These are phyloP conservation scores for Epizoanthus fatuus DNA, from an alignment of 92 coral and sea anemone genomes.

Conservation along the genomic window DNA sequence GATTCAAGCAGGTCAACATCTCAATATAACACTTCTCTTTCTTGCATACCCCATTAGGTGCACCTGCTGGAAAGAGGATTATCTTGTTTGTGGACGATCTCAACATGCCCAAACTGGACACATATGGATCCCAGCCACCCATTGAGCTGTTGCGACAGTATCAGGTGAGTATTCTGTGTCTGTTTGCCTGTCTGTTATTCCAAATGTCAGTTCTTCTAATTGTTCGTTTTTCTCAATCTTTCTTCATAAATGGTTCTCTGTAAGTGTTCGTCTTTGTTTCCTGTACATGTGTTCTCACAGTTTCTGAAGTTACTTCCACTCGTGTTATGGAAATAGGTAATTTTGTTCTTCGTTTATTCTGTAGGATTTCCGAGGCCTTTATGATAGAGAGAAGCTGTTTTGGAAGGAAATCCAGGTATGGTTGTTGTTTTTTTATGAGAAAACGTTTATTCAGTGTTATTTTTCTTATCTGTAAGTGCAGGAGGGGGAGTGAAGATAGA, in stretches of 20 bases:
- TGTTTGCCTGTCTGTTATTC: neutral
- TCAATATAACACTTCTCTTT: no score
- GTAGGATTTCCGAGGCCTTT: constrained; percentile 94
- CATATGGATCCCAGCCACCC: constrained; percentile 99
- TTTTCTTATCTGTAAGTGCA: neutral
- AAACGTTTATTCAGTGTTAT: neutral
- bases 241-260: neutral
- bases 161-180: constrained; percentile 61
- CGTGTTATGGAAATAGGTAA: no score
- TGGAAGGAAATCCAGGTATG: constrained; percentile 99
- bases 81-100: constrained; percentile 97
- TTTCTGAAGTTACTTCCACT: constrained; percentile 42
- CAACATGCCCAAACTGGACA: constrained; percentile 99
- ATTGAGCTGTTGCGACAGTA: constrained; percentile 94
- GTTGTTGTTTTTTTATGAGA: neutral
- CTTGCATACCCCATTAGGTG: neutral
- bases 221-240: neutral
- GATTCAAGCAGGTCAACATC: neutral
- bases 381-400: constrained; percentile 96
- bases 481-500: no score
- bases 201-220: neutral
- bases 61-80: constrained; percentile 85
- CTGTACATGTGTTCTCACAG: constrained; percentile 53
- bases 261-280: neutral
- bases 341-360: neutral